phyloP scores from a whole-genome alignment of 2,113 vertebrate genomes.

The Haliaeetus leucogaster region DNA sequence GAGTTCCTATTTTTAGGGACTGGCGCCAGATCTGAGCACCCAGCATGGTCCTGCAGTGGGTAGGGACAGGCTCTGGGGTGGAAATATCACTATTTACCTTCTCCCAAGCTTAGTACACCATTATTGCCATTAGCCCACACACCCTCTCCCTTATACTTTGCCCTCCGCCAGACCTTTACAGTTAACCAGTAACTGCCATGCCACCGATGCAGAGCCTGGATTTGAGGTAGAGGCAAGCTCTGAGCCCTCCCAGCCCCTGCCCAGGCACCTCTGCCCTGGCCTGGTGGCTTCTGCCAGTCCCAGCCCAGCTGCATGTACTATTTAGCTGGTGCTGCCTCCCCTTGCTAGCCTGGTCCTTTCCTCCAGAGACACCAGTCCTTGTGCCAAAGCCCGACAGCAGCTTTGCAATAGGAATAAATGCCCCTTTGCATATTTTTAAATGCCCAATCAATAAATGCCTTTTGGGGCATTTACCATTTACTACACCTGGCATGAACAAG shows the following conservation, averaged over 20 bases:
- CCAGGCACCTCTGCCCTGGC: background rate
- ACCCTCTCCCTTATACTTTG: background rate
- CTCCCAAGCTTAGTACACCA: background rate
- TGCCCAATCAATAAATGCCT: background rate
- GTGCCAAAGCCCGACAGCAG: background rate
- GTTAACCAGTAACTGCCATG: background rate
- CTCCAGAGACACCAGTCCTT: background rate
- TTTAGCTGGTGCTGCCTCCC: background rate
- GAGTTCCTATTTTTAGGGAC: background rate
- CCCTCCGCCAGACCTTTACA: background rate
- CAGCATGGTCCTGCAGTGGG: background rate
- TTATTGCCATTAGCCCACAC: background rate
- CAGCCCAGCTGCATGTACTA: background rate
- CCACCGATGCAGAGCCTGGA: fast-evolving
- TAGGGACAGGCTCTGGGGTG: background rate
- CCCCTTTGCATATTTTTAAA: background rate
- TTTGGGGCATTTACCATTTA: background rate
- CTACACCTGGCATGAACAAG: background rate
- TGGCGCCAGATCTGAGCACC: background rate
- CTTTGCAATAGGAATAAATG: background rate
- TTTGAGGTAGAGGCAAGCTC: background rate
- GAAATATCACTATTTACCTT: background rate
- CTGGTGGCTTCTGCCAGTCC: background rate
- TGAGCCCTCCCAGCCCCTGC: background rate
- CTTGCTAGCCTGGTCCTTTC: background rate